A percentile compares a stretch with the other conserved stretches of the same genome.
Evolutionary conservation across 2,888 invertebrate genomes (phyloP).

Genomic region (Nemotelus pantherinus): DNA sequence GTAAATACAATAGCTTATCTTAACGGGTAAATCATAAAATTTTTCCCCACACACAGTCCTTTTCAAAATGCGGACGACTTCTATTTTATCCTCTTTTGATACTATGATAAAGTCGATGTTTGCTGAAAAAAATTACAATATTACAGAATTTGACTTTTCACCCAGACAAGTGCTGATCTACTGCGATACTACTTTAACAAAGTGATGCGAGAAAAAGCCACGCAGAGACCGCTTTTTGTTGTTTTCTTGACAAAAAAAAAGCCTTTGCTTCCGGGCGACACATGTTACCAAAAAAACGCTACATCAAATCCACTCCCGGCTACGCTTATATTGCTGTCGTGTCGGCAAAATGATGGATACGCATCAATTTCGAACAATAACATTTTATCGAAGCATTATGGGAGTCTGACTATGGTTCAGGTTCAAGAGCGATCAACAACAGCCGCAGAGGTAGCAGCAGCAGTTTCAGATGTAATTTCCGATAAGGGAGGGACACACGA

Average conservation of each 20-base stretch:
- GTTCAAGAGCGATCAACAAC: not conserved
- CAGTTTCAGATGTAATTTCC: constrained; percentile 34
- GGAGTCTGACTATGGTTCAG: not conserved
- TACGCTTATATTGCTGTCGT: constrained; percentile 6
- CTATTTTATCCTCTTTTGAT: no score
- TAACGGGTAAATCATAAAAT: no score
- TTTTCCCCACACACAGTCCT: no score
- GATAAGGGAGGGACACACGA: constrained; percentile 18
- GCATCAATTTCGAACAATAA: constrained; percentile 40
- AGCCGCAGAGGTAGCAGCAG: not conserved
- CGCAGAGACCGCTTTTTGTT: not conserved
- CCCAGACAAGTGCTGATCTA: no score
- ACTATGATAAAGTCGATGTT: no score
- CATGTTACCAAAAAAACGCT: constrained; percentile 18
- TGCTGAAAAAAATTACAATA: no score
- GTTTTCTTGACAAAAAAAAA: constrained; percentile 19
- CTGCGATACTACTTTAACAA: no score
- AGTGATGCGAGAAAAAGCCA: not conserved
- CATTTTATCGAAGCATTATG: constrained; percentile 33
- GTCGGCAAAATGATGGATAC: constrained; percentile 41
- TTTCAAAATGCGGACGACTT: no score
- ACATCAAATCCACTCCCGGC: constrained; percentile 1
- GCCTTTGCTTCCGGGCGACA: constrained; percentile 16
- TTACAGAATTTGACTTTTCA: no score
- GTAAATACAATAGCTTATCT: no score